phyloP scores from a whole-genome alignment of 2,113 vertebrate species.

The Podocnemis expansa region DNA sequence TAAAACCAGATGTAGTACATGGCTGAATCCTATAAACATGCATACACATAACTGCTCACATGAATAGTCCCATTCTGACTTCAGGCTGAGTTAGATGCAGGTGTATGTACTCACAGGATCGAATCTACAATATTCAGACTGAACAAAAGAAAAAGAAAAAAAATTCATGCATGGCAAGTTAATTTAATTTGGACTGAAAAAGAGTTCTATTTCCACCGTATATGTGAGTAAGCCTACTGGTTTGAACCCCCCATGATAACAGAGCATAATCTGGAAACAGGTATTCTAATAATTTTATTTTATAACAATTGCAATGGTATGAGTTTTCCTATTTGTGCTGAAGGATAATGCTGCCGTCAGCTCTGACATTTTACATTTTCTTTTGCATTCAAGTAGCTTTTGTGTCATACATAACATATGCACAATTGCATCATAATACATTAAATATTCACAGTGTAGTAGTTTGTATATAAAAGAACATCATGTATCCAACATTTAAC shows the following conservation, averaged over 20 bases:
- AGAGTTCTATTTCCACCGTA: not conserved
- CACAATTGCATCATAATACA: not conserved
- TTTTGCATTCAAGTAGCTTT: too few species aligned
- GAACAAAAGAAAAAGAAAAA: not conserved
- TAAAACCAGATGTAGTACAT: fast-evolving
- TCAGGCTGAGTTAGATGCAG: not conserved
- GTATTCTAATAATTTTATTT: not conserved
- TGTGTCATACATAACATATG: not conserved
- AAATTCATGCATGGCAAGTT: not conserved
- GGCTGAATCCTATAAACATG: not conserved
- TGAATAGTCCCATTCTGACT: fast-evolving
- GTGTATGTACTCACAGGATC: fast-evolving
- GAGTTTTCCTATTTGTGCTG: not conserved
- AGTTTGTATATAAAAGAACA: not conserved
- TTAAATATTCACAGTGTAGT: not conserved
- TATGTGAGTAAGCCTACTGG: not conserved
- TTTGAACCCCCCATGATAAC: not conserved
- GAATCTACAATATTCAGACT: not conserved
- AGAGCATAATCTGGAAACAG: not conserved
- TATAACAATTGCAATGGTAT: not conserved
- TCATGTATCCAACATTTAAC: not conserved
- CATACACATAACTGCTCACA: not conserved
- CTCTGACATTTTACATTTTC: not conserved
- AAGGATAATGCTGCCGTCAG: not conserved
- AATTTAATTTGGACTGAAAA: not conserved